These are phyloP conservation scores for Trematomus loennbergii DNA, from an alignment of 2,113 vertebrate species.

Conservation along the genomic window DNA sequence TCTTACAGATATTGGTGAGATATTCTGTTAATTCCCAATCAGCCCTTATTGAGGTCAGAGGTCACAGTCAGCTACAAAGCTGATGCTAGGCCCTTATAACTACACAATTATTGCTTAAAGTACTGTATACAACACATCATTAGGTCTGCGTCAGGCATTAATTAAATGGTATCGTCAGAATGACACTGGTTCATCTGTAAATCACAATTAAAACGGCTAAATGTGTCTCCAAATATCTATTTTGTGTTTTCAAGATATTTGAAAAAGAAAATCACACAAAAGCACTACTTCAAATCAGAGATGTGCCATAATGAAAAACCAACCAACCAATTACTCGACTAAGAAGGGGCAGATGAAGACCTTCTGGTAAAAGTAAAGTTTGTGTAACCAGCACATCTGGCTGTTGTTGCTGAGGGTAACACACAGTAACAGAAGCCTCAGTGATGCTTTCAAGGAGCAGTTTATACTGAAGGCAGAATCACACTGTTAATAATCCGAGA, in stretches of 20 bases:
- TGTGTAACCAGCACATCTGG: not conserved
- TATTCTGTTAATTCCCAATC: not conserved
- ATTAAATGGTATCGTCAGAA: not conserved
- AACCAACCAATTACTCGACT: too few species aligned
- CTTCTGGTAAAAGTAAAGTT: too few species aligned
- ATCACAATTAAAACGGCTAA: not conserved
- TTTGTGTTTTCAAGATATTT: too few species aligned
- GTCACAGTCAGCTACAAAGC: conserved; percentile 6
- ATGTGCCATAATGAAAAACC: too few species aligned
- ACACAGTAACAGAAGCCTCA: not conserved
- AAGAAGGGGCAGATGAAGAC: too few species aligned
- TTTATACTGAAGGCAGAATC: not conserved
- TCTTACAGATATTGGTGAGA: not conserved
- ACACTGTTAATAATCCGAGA: not conserved
- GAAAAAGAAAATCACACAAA: too few species aligned
- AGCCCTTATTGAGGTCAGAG: conserved; percentile 22
- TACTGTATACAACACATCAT: not conserved
- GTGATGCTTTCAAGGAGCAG: not conserved
- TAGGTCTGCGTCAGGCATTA: not conserved
- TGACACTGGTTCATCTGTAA: not conserved
- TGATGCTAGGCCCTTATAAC: too few species aligned
- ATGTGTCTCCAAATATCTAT: too few species aligned
- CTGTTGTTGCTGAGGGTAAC: not conserved
- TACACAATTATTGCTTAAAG: too few species aligned
- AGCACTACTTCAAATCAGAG: too few species aligned